Conservation (phyloP, 2,888 invertebrate genomes). For the Dicroscelio sp. region DNA sequence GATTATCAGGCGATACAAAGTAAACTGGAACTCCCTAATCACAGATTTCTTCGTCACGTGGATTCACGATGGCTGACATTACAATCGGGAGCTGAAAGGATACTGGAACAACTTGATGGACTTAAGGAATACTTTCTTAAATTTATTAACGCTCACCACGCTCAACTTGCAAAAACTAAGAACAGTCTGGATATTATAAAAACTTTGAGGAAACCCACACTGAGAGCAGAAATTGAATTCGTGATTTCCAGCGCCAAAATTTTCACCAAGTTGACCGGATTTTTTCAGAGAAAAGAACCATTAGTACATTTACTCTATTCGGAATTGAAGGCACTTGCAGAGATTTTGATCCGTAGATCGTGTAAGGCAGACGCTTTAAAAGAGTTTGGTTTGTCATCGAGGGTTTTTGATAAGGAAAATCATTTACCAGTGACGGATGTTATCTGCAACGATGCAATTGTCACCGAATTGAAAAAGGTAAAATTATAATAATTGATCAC, state of each 20-base stretch:
- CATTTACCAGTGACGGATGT: background rate
- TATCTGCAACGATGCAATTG: background rate
- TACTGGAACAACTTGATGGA: conserved; percentile 40
- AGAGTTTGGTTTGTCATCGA: background rate
- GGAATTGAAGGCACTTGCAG: conserved; percentile 22
- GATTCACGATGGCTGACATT: conserved; percentile 58
- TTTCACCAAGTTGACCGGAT: conserved; percentile 39
- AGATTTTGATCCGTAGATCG: conserved; percentile 16
- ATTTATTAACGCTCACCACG: background rate
- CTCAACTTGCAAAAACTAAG: conserved; percentile 11
- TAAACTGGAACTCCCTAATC: conserved; percentile 48
- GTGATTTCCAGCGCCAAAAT: conserved; percentile 34
- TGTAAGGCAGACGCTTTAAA: conserved; percentile 7
- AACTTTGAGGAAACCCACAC: background rate
- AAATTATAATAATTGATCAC: background rate
- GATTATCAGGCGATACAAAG: conserved; percentile 57
- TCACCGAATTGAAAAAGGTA: conserved; percentile 34
- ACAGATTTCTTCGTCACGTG: conserved; percentile 57
- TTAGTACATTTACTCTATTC: conserved; percentile 66
- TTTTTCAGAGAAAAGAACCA: conserved; percentile 69
- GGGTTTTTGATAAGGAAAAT: conserved; percentile 35
- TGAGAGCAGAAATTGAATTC: conserved; percentile 33
- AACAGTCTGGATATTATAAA: background rate
- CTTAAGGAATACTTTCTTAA: conserved; percentile 28
- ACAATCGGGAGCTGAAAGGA: conserved; percentile 41